Conservation (phyloP, 2,888 invertebrate genomes). For the Dynastes tityus region DNA sequence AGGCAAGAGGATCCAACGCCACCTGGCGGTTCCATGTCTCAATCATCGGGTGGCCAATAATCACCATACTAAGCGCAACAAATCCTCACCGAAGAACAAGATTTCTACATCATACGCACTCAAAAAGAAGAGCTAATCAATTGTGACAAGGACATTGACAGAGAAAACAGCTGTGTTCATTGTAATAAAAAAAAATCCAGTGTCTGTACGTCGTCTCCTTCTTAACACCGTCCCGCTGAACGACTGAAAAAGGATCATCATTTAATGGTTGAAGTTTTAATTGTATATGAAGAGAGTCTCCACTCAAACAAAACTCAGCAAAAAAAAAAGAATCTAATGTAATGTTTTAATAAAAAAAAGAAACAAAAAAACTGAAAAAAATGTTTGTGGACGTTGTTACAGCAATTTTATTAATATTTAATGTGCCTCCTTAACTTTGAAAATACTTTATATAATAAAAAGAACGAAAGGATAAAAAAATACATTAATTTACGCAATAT, state of each 20-base stretch:
- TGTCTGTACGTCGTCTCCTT: slow-evolving; percentile 51
- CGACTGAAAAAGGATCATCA: slow-evolving; percentile 54
- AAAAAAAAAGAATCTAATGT: not conserved
- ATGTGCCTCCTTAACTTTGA: slow-evolving; percentile 68
- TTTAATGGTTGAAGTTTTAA: too few species aligned
- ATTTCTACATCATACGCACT: slow-evolving; percentile 7
- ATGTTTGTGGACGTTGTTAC: slow-evolving; percentile 52
- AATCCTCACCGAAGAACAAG: not conserved
- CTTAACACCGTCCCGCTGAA: slow-evolving; percentile 58
- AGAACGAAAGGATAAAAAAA: slow-evolving; percentile 56
- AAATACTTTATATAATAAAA: slow-evolving; percentile 56
- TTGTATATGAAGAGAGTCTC: too few species aligned
- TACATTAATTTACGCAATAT: slow-evolving; percentile 50
- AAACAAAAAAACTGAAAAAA: slow-evolving; percentile 36
- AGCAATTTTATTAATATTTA: slow-evolving; percentile 65
- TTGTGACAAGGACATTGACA: not conserved
- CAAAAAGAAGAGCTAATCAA: slow-evolving; percentile 49
- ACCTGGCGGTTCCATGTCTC: slow-evolving; percentile 16
- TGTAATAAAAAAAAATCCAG: slow-evolving; percentile 52
- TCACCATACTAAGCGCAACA: not conserved
- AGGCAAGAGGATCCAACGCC: slow-evolving; percentile 82
- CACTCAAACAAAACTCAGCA: slow-evolving; percentile 9
- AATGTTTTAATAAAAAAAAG: slow-evolving; percentile 36
- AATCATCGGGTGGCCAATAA: slow-evolving; percentile 21
- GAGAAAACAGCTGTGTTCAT: slow-evolving; percentile 57